A percentile compares a stretch with the other conserved stretches of the same genome.
Evolutionary conservation across 1,140 invertebrate genomes (phyloP).

Genomic region (Drosophila novamexicana): DNA sequence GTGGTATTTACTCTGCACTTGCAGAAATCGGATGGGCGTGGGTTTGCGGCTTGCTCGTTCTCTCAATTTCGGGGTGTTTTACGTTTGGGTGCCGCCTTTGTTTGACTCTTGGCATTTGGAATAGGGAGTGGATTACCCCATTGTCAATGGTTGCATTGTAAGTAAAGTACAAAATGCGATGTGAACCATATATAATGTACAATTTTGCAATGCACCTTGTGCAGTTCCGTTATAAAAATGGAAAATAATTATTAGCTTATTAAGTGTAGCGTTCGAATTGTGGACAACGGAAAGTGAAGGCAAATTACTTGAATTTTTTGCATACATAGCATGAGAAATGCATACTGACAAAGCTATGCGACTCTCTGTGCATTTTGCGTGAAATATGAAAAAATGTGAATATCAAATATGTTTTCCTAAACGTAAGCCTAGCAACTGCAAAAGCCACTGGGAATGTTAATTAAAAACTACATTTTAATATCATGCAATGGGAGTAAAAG

Average conservation of each 20-base stretch:
- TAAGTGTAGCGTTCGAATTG: background rate
- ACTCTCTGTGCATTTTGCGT: conserved; percentile 5
- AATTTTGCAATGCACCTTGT: conserved; percentile 2
- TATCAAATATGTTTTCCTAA: conserved; percentile 38
- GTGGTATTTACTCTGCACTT: conserved; percentile 41
- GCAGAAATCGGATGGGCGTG: conserved; percentile 29
- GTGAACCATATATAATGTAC: background rate
- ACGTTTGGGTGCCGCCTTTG: conserved; percentile 43
- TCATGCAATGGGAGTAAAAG: conserved; percentile 40
- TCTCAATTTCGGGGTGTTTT: conserved; percentile 28
- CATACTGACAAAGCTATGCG: conserved; percentile 3
- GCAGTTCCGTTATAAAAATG: conserved; percentile 15
- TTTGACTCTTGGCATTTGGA: conserved; percentile 65
- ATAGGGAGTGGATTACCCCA: conserved; percentile 43
- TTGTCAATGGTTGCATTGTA: conserved; percentile 11
- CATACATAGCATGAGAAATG: conserved; percentile 8
- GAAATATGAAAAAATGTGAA: conserved; percentile 32
- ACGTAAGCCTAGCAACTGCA: conserved; percentile 15
- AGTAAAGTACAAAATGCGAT: conserved; percentile 7
- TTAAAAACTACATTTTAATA: conserved; percentile 49
- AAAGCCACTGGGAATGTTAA: conserved; percentile 42
- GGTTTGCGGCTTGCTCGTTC: conserved; percentile 32
- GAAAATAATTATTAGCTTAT: conserved; percentile 1
- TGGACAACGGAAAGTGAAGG: conserved; percentile 10
- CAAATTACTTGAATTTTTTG: conserved; percentile 6